Evolutionary conservation across 2,113 vertebrate genomes (phyloP).

Genomic region (Willisornis vidua): DNA sequence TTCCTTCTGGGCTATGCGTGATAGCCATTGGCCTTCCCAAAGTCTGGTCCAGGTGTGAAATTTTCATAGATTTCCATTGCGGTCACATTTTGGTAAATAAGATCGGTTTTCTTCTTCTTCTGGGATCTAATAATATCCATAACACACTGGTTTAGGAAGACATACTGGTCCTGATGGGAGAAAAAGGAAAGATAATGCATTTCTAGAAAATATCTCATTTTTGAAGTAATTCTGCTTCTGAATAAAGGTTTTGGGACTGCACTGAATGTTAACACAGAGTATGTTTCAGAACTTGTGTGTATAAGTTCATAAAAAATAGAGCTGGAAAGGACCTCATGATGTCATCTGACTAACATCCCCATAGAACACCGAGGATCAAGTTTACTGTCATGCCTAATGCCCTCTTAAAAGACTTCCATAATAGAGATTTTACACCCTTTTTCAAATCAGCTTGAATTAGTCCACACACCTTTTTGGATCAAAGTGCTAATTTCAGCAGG

Average conservation of each 20-base stretch:
- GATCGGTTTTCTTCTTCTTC: constrained; percentile 85
- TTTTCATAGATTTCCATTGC: constrained; percentile 91
- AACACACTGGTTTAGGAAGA: constrained; percentile 94
- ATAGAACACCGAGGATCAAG: not conserved
- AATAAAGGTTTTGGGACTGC: not conserved
- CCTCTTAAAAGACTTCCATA: not conserved
- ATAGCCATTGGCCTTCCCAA: constrained; percentile 77
- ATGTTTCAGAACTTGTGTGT: not conserved
- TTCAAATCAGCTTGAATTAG: not conserved
- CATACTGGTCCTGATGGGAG: constrained; percentile 87
- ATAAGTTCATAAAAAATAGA: not conserved
- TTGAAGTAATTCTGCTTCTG: not conserved
- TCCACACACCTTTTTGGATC: not conserved
- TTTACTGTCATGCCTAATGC: not conserved
- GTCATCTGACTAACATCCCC: not conserved
- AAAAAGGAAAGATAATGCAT: not conserved
- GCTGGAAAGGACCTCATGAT: not conserved
- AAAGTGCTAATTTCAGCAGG: not conserved
- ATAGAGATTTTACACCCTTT: not conserved
- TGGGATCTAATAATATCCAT: constrained; percentile 90
- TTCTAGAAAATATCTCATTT: not conserved
- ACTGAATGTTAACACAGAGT: not conserved
- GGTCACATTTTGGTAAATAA: constrained; percentile 91
- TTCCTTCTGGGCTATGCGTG: constrained; percentile 53
- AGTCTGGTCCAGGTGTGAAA: constrained; percentile 57